Base-by-base conservation (phyloP, 2,888 invertebrate genomes). In the Pristionchus maxplancki region DNA sequence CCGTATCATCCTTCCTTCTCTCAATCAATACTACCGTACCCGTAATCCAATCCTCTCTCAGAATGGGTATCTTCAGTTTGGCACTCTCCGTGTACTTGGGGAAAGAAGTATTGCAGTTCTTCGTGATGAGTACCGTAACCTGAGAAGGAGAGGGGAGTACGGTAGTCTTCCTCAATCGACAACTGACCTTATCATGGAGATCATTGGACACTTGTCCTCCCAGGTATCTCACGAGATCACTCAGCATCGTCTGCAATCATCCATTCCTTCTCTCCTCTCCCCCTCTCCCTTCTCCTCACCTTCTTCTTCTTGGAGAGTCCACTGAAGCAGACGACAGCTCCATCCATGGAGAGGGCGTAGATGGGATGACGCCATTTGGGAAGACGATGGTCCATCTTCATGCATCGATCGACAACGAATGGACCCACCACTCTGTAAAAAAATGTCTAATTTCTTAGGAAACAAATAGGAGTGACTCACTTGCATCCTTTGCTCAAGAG, bases 61-160 rank as follows among this genome's bases (percentile, higher is more conserved):
- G 24, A 1, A 90, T 89, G 8, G 90, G 90, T 20, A 90, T 31
- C 40, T 78, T 67, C 37, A 78, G 17, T 17, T 86, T 82, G 0
- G 64, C 86, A 8, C 90, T 90, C 53, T 84, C 90, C 5, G 88
- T 89, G 87, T 92, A 93, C 82, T 93, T 93, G 6, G 90, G 88
- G 62, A 90, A 89, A 17, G 37, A 48, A 24, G 89, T 88, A 58
- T 90, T 89, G 28, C 92, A 92, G 44, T 87, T 90, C 15, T 90
- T 89, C 9, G 90, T 88, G 28, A 93, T 89, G 64, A 93, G 71
- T 85, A 92, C 92, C 2, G 92, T 93, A 34, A 87, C 86, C 86
- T 87, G 71, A 9, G 15, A 24, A 87, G 31, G 8, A 24, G 44
- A 48, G 44, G 24, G 6, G 24, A 9, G 24, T 71, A 34, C 37